Percentiles rank a stretch among this genome's conserved stretches.
phyloP scores from a whole-genome alignment of 2,113 vertebrate species.

The Myxocyprinus asiaticus region DNA sequence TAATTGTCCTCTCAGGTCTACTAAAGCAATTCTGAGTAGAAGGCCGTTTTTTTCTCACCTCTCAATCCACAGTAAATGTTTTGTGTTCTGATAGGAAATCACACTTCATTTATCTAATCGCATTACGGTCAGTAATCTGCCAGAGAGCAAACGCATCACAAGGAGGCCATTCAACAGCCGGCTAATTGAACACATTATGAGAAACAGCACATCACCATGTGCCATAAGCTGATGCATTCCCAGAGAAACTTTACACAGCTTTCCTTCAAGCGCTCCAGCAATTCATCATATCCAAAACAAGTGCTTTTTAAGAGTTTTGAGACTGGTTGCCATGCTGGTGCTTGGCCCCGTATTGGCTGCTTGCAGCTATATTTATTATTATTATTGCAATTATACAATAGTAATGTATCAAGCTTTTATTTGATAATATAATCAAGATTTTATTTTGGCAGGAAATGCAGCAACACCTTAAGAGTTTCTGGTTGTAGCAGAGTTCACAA shows the following conservation, averaged over 20 bases:
- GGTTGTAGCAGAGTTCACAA: too few relatives aligned
- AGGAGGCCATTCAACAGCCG: constrained; percentile 10
- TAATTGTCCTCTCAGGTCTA: constrained; percentile 1
- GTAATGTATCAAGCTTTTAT: too few relatives aligned
- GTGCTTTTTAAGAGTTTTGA: too few relatives aligned
- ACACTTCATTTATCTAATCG: constrained; percentile 30
- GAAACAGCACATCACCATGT: background rate
- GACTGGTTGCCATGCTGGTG: too few relatives aligned
- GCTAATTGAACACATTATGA: constrained; percentile 27
- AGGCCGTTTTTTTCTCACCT: background rate
- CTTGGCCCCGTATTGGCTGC: too few relatives aligned
- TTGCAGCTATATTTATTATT: too few relatives aligned
- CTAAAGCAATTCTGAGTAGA: background rate
- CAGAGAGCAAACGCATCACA: constrained; percentile 21
- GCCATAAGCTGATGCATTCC: background rate
- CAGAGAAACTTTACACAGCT: background rate
- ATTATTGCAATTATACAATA: too few relatives aligned
- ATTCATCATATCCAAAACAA: too few relatives aligned
- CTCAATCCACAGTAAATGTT: background rate
- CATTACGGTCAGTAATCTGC: constrained; percentile 12
- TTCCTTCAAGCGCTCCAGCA: background rate
- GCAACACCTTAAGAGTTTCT: too few relatives aligned
- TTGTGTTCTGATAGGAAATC: background rate
- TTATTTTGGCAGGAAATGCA: too few relatives aligned
- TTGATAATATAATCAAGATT: too few relatives aligned